Evolutionary conservation across 92 coral and sea anemone genomes (phyloP), one percentile per base, ranked within the genome.

Genomic region (Pocillopora grandis): DNA sequence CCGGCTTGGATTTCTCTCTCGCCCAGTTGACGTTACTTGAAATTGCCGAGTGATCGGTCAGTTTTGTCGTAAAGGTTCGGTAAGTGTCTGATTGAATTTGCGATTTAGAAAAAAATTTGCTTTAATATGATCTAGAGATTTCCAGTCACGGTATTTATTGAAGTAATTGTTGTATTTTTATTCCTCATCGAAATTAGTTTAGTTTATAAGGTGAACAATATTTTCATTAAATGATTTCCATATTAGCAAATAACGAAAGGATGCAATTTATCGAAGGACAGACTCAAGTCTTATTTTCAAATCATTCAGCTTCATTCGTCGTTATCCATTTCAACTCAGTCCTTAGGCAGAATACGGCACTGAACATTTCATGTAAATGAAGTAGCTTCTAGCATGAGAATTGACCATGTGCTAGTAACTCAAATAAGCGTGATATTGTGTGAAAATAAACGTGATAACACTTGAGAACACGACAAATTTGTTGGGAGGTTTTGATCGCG

Each of bases 281-380:
- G 27, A 19, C 72, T 19, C 67, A 33, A 67, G 58, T 31, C 55
- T 21, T 62, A 33, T 73, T 83, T 83, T 64, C 11, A 15, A 74
- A 56, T 56, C 14, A 1, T 72, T 72, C 56, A 18, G 20, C 33
- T 61, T 35, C 12, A 14, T 55, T 73, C 55, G 58, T 15, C 64
- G 55, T 17, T 75, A 12, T 7, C 23, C 36, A 13, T 14, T 69
- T 69, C 36, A 69, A 42, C n/a, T 49, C 75, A 16, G 8, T 17
- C 56, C 31, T 70, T 5, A n/a, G 5, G 42, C 15, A 70, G 42
- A 35, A 35, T 69, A n/a, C 68, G 19, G 58, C 3, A 35, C 10
- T 23, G 64, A 63, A 33, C 79, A 31, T 74, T 56, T 62, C 14
- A 82, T 72, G 79, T 56, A 82, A 82, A 82, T 82, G n/a, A 81